These are phyloP conservation scores for Sphaeridia pumilis DNA, from an alignment of 2,888 invertebrate species.

Conservation along the genomic window DNA sequence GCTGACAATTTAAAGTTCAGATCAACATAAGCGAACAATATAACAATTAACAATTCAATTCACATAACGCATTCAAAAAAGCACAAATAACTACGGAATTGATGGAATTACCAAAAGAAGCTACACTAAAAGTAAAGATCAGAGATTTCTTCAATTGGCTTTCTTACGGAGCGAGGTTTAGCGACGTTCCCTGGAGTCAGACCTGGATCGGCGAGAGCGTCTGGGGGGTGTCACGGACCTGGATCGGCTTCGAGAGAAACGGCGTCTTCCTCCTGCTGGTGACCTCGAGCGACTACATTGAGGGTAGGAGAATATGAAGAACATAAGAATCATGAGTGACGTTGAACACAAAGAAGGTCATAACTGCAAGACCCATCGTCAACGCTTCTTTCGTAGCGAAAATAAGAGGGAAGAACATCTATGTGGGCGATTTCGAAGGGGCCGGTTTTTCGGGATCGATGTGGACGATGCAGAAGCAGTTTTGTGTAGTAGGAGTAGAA, in stretches of 20 bases:
- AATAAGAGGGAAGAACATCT: conserved; percentile 3
- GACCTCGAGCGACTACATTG: conserved; percentile 2
- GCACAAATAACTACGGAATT: no score
- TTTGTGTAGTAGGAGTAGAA: conserved; percentile 1
- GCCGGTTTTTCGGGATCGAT: conserved; percentile 2
- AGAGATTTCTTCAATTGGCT: no score
- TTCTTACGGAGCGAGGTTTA: neutral
- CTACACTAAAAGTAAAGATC: no score
- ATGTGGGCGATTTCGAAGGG: neutral
- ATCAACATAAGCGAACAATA: no score
- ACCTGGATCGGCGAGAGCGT: conserved; percentile 1
- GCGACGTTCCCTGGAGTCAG: conserved; percentile 1
- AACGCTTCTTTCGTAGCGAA: neutral
- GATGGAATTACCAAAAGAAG: no score
- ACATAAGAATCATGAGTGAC: neutral
- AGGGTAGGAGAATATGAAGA: conserved; percentile 1
- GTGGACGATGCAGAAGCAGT: neutral
- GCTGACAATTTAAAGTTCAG: no score
- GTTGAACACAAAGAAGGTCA: neutral
- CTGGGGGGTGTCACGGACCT: neutral
- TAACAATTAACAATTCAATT: no score
- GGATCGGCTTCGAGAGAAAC: neutral
- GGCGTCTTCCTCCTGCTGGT: conserved; percentile 2
- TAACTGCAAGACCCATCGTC: neutral
- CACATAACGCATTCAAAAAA: no score